Conservation (phyloP, 2,113 vertebrate genomes). For the Seriola quinqueradiata region DNA sequence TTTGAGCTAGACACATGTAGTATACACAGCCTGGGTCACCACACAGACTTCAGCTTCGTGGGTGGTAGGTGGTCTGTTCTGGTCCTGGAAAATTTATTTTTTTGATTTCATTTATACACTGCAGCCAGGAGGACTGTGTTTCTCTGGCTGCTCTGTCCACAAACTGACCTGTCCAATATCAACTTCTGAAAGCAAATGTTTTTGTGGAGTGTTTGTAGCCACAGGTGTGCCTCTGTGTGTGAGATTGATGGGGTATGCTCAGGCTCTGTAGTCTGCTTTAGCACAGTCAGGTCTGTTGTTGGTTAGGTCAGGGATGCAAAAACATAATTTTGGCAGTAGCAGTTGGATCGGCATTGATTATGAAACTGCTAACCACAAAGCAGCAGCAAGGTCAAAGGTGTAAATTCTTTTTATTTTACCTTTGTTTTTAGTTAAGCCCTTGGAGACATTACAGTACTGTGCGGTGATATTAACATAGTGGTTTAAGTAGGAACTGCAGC, state of each 20-base stretch:
- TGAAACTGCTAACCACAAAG: slow-evolving; percentile 5
- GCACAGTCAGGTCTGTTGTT: slow-evolving; percentile 23
- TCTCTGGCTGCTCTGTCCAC: slow-evolving; percentile 21
- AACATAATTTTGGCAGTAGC: slow-evolving; percentile 8
- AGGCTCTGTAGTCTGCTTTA: slow-evolving; percentile 14
- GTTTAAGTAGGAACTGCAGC: background rate
- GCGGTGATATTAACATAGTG: slow-evolving; percentile 3
- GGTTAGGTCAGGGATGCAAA: slow-evolving; percentile 29
- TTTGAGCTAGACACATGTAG: slow-evolving; percentile 38
- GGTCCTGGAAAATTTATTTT: slow-evolving; percentile 25
- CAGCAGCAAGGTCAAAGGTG: slow-evolving; percentile 12
- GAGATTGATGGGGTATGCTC: slow-evolving; percentile 30
- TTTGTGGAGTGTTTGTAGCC: slow-evolving; percentile 37
- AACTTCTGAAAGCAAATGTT: slow-evolving; percentile 43
- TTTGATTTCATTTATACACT: slow-evolving; percentile 33
- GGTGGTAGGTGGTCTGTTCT: slow-evolving; percentile 43
- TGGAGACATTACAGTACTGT: background rate
- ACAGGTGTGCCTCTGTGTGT: slow-evolving; percentile 41
- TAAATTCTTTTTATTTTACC: slow-evolving; percentile 8
- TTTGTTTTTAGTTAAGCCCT: slow-evolving; percentile 3
- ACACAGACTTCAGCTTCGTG: slow-evolving; percentile 28
- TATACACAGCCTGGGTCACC: slow-evolving; percentile 29
- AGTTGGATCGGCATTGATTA: background rate
- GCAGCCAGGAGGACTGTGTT: slow-evolving; percentile 16
- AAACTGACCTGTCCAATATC: slow-evolving; percentile 52